These are phyloP conservation scores for Lasiommata megera DNA, from an alignment of 2,888 invertebrate genomes.

Conservation along the genomic window DNA sequence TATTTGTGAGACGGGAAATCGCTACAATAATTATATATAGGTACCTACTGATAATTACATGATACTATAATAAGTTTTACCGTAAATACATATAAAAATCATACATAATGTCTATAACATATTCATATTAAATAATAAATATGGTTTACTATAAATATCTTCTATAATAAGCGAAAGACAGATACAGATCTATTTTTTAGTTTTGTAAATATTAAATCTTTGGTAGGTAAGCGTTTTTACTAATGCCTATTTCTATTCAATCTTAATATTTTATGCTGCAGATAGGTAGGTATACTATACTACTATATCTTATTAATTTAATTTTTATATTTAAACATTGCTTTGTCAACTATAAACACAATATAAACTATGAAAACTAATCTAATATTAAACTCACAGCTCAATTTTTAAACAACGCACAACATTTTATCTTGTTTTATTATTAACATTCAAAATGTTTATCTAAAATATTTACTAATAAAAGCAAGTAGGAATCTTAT, in stretches of 20 bases:
- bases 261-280: not conserved
- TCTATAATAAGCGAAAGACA: too few species aligned
- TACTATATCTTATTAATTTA: not conserved
- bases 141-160: too few species aligned
- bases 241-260: not conserved
- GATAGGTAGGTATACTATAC: not conserved
- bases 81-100: too few species aligned
- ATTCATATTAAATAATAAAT: too few species aligned
- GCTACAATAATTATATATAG: too few species aligned
- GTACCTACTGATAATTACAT: too few species aligned
- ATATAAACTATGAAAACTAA: slow-evolving; percentile 18
- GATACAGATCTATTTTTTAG: too few species aligned
- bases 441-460: not conserved
- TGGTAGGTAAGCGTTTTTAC: not conserved
- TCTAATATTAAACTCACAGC: slow-evolving; percentile 36
- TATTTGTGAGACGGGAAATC: too few species aligned
- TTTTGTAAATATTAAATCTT: too few species aligned
- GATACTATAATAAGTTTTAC: too few species aligned
- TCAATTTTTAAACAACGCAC: slow-evolving; percentile 37
- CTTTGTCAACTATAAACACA: slow-evolving; percentile 4
- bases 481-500: not conserved
- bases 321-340: not conserved
- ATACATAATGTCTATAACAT: too few species aligned
- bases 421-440: slow-evolving; percentile 17
- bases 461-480: not conserved